Base-by-base conservation (phyloP, 2,113 vertebrate genomes). In the Rhadina sibilatrix region DNA sequence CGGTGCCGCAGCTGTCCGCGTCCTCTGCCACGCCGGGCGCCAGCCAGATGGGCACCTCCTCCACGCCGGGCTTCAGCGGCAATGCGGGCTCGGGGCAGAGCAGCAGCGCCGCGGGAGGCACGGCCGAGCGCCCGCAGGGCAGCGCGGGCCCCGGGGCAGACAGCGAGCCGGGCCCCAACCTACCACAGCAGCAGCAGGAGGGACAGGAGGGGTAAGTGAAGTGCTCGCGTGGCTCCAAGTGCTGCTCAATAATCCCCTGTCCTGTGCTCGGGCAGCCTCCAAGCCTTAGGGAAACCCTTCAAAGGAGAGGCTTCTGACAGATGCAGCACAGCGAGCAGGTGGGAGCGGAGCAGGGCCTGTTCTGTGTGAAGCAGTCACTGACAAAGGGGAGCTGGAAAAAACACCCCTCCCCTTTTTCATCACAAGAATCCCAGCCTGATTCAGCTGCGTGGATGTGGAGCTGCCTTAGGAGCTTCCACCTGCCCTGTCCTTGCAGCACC, bases 191-290 rank as follows among this genome's bases (percentile, higher is more conserved):
- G 96, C 97, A 94, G 81, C 98, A 97, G 23, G 98, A 98, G 53
- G 98, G 97, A 30, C 98, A 98, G 75, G 98, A 98, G 54, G 98
- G 97, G 98, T 98, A 89, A 59, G 96, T 88, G 21, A 15, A 52
- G 44, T 11, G 44, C 46, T 71, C 30, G 0, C 40, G 1, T 9
- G 18, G 56, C 42, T 63, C 50, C 0, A 2, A 11, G 22, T 19
- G 44, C 47, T 33, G n/a, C n/a, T 60, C 13, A 1, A 33, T 25
- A 11, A 53, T 40, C 16, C 24, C 16, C 35, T 30, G 33, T 18
- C 5, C 42, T 66, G 60, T 12, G 31, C 46, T 35, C 46, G 5
- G 22, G 1, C 53, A 27, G 44, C 35, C 47, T 24, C 57, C 11
- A 25, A 30, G 31, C 33, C 65, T 25, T 15, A 7, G 6, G 9